phyloP scores from a whole-genome alignment of 2,888 invertebrate species.

The Tachina fera region DNA sequence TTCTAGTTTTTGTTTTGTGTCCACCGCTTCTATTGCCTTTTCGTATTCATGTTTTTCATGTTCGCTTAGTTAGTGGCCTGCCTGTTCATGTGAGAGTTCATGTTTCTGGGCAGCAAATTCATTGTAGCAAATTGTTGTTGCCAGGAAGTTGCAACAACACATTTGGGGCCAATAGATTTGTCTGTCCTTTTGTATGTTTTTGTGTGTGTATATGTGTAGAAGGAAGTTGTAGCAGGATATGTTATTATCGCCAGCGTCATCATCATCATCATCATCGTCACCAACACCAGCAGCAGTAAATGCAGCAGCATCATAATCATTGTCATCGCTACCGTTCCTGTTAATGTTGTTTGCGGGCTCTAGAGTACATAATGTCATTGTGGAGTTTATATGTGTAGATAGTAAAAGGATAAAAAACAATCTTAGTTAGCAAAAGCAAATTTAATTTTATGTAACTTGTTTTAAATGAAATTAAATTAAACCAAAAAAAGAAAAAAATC shows the following conservation, averaged over 20 bases:
- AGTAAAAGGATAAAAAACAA: constrained; percentile 20
- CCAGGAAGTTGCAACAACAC: constrained; percentile 68
- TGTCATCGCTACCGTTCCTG: constrained; percentile 57
- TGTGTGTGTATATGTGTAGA: neutral
- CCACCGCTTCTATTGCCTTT: constrained; percentile 40
- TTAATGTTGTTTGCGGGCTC: constrained; percentile 63
- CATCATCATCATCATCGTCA: constrained; percentile 16
- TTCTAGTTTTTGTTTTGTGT: constrained; percentile 21
- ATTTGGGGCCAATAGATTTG: constrained; percentile 65
- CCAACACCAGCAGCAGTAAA: constrained; percentile 6
- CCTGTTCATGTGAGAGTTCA: constrained; percentile 41
- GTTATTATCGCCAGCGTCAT: constrained; percentile 64
- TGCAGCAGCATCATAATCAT: constrained; percentile 54
- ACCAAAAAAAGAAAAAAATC: constrained; percentile 30
- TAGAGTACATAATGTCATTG: constrained; percentile 56
- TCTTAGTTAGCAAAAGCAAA: constrained; percentile 52
- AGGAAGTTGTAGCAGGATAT: constrained; percentile 70
- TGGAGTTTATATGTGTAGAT: constrained; percentile 7
- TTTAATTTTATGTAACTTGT: constrained; percentile 59
- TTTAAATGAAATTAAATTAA: constrained; percentile 52
- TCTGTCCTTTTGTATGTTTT: neutral
- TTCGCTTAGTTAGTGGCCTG: constrained; percentile 43
- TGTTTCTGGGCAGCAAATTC: constrained; percentile 45
- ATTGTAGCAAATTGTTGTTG: constrained; percentile 59
- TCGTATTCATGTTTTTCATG: constrained; percentile 31